Evolutionary conservation across 2,113 vertebrate genomes (phyloP), one percentile per base, ranked within the genome.

Genomic region (Gymnorhina tibicen): DNA sequence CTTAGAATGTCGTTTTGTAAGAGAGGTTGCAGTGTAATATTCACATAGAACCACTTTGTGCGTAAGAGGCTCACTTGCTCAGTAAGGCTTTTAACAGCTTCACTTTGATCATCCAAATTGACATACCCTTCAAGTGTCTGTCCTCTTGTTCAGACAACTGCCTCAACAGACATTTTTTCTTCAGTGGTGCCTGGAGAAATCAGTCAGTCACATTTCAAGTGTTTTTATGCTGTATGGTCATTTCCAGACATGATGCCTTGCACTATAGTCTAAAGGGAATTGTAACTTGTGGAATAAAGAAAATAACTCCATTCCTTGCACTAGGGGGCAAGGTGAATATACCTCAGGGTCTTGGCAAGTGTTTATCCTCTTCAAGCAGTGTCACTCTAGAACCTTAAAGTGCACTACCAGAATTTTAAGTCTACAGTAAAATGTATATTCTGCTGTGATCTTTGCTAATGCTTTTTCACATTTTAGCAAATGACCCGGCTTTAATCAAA

Each of bases 61-160:
- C 6, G 0, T 44, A 23, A 49, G 21, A 62, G 42, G 11, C 12
- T 70, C 19, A 15, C 14, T 72, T 63, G 15, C 12, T 80, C 22
- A 16, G 0, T 60, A 18, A 53, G 21, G 8, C 35, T 72, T 63
- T 33, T 8, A 84, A 23, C 30, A 59, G 28, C 53, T 74, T 14
- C 37, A 39, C 11, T 58, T 77, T 35, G 16, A 35, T 74, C 28
- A 39, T 70, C 13, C 58, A 68, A 32, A 49, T 3, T 49, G 27
- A n/a, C 0, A 0, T 28, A 23, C 7, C 8, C 5, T 44, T 59
- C 58, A 84, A 78, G 15, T 35, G 37, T 76, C 32, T 85, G 17
- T 85, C 23, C 15, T 62, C 17, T 42, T 77, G 37, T 39, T 83
- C 55, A 76, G 46, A n/a, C 28, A 26, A 18, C 28, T 64, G 27